Evolutionary conservation across 2,888 invertebrate species (phyloP).

Genomic region (Noctua pronuba): DNA sequence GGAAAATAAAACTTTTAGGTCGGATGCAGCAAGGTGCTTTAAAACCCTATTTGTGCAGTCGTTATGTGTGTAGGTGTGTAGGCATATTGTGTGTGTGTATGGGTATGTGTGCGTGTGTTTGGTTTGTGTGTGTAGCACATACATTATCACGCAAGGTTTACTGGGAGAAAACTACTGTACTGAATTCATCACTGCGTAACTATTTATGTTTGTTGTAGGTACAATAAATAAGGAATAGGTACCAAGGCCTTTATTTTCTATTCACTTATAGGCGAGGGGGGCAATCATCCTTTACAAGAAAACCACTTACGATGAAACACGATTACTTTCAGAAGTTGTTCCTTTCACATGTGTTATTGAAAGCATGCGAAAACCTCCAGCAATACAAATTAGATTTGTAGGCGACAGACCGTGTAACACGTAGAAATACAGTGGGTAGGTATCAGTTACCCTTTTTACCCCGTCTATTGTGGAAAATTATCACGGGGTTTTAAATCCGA

Average conservation of each 20-base stretch:
- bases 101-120: not conserved
- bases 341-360: slow-evolving; percentile 17
- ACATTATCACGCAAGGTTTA: not conserved
- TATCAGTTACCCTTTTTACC: slow-evolving; percentile 4
- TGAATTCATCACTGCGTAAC: not conserved
- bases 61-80: not conserved
- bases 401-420: slow-evolving; percentile 14
- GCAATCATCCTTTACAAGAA: not conserved
- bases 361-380: slow-evolving; percentile 7
- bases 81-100: too few species aligned
- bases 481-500: not conserved
- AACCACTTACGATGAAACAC: slow-evolving; percentile 13
- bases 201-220: not conserved
- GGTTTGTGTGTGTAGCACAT: not conserved
- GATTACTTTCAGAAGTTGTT: slow-evolving; percentile 10
- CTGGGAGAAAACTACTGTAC: not conserved
- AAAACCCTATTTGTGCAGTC: not conserved
- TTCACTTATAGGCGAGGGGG: not conserved
- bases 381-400: slow-evolving; percentile 17
- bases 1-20: not conserved
- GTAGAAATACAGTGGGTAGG: slow-evolving; percentile 4
- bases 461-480: slow-evolving; percentile 13
- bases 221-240: not conserved
- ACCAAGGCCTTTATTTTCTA: not conserved
- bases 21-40: not conserved